Conservation (phyloP, 2,888 invertebrate species). For the Rhamphomyia laevipes region DNA sequence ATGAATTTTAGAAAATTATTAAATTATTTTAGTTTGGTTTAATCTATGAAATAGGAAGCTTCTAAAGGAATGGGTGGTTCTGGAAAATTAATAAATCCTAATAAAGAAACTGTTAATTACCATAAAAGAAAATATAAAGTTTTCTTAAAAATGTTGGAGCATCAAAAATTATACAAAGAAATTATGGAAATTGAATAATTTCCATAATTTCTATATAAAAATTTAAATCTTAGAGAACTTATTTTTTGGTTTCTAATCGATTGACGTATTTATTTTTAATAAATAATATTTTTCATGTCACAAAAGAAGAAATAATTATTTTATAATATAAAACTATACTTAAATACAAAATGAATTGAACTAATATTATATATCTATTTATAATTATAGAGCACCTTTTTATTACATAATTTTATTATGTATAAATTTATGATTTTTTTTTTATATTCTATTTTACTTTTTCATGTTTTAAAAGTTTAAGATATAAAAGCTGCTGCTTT, state of each 20-base stretch:
- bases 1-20: neutral
- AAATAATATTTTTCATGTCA: neutral
- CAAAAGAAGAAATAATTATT: neutral
- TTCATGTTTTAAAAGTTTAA: conserved; percentile 28
- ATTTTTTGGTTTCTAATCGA: too few species aligned
- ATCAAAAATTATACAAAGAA: conserved; percentile 59
- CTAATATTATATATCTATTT: neutral
- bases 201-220: too few species aligned
- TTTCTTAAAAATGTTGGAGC: conserved; percentile 67
- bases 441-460: neutral
- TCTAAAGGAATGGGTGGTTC: conserved; percentile 62
- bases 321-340: neutral
- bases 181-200: conserved; percentile 45
- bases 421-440: neutral
- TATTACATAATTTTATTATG: too few species aligned
- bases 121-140: conserved; percentile 78
- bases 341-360: neutral
- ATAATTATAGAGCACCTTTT: neutral
- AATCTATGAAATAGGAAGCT: conserved; percentile 29
- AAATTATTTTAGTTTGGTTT: conserved; percentile 2
- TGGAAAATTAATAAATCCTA: conserved; percentile 54
- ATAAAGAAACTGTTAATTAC: conserved; percentile 47
- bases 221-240: too few species aligned
- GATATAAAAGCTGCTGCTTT: conserved; percentile 67
- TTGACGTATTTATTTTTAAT: too few species aligned